Percentiles rank a stretch among this genome's conserved stretches.
Evolutionary conservation across 2,888 invertebrate genomes (phyloP).

Genomic region (Artemia sp.): DNA sequence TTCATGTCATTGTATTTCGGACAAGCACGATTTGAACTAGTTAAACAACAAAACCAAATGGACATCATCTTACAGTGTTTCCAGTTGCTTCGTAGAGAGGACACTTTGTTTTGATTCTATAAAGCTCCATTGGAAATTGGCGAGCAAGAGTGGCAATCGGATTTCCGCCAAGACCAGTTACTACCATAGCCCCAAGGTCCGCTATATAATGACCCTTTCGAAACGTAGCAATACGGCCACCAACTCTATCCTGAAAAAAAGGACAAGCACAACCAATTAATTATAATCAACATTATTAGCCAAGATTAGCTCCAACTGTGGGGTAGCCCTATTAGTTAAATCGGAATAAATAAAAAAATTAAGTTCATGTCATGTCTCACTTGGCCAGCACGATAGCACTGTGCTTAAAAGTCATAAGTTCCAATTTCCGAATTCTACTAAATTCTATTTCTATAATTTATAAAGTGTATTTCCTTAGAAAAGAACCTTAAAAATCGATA

Average conservation of each 20-base stretch:
- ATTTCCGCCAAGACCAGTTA: conserved; percentile 70
- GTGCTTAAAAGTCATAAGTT: too few species aligned
- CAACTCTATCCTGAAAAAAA: conserved; percentile 60
- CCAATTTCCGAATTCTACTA: too few species aligned
- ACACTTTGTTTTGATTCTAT: conserved; percentile 85
- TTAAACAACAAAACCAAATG: too few species aligned
- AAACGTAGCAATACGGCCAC: conserved; percentile 90
- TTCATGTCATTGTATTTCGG: too few species aligned
- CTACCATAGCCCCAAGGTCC: conserved; percentile 84
- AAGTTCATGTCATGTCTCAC: conserved; percentile 14
- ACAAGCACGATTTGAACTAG: too few species aligned
- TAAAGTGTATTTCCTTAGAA: too few species aligned
- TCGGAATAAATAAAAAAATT: background rate
- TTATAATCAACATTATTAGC: background rate
- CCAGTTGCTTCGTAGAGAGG: conserved; percentile 92
- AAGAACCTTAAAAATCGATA: too few species aligned
- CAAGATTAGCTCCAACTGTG: background rate
- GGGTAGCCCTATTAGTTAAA: conserved; percentile 5
- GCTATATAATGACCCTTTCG: conserved; percentile 66
- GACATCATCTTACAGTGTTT: conserved; percentile 45
- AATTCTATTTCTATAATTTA: too few species aligned
- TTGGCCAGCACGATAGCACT: background rate
- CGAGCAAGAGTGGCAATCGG: conserved; percentile 86
- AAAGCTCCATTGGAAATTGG: conserved; percentile 89
- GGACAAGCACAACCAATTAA: background rate